Conservation (phyloP, 2,113 vertebrate species). For the Callopanchax toddi region DNA sequence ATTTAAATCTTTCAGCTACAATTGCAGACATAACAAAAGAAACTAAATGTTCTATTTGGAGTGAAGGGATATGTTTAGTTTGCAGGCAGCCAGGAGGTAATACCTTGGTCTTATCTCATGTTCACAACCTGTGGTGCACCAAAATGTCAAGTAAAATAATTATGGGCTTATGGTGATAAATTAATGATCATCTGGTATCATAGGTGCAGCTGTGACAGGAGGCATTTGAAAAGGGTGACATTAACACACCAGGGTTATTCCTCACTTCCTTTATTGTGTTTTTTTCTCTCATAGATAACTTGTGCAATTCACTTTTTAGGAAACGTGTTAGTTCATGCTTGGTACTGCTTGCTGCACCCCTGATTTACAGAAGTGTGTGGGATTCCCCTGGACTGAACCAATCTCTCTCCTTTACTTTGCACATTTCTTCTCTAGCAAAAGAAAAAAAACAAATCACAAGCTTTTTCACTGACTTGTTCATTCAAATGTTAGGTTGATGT, state of each 20-base stretch:
- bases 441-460: too few relatives aligned
- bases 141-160: slow-evolving; percentile 54
- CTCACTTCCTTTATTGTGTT: slow-evolving; percentile 39
- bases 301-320: slow-evolving; percentile 42
- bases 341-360: slow-evolving; percentile 32
- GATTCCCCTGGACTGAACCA: slow-evolving; percentile 63
- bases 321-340: slow-evolving; percentile 54
- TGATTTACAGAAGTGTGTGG: slow-evolving; percentile 61
- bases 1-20: background rate
- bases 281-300: background rate
- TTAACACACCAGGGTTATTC: slow-evolving; percentile 53
- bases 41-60: background rate
- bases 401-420: slow-evolving; percentile 61
- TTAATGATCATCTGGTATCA: slow-evolving; percentile 46
- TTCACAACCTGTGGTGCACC: slow-evolving; percentile 32
- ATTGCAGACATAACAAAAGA: slow-evolving; percentile 8
- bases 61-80: slow-evolving; percentile 10
- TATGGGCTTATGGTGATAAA: slow-evolving; percentile 34
- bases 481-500: background rate
- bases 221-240: slow-evolving; percentile 25
- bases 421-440: slow-evolving; percentile 56
- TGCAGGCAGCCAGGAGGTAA: slow-evolving; percentile 18
- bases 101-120: slow-evolving; percentile 13
- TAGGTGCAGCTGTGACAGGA: slow-evolving; percentile 38
- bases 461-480: background rate